Evolutionary conservation across 2,797 vertebrate species (phyloP), one percentile per base, ranked within the genome.

Genomic region (Moxostoma hubbsi): DNA sequence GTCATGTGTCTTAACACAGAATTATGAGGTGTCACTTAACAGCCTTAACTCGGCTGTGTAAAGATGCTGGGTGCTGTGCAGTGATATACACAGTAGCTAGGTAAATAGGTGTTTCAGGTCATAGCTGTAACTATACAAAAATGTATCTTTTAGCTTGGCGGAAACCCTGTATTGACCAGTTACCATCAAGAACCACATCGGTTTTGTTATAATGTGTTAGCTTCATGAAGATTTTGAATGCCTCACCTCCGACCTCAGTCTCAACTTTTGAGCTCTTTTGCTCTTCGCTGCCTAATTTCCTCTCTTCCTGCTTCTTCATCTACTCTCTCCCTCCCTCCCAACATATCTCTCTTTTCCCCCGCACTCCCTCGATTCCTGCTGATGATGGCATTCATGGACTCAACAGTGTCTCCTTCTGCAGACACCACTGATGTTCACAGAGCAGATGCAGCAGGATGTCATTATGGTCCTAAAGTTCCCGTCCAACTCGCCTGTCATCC

Each of bases 401-500:
- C 94, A 98, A 95, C 93, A 97, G 96, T 97, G 95, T 98, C 96
- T 98, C 95, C 96, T 97, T 94, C 96, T 96, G 92, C 97, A 99
- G 98, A 98, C 94, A 46, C 97, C 97, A 0, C 87, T 99, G 95
- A 99, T 98, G 97, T 99, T 99, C 89, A 99, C 97, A 85, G 98
- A 99, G 91, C 96, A 99, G 93, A 96, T 98, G 93, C 98, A 99
- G 89, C 98, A 98, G 90, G 98, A 99, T 5, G 98, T 99, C 64
- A 97, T 99, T 93, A 99, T 99, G 98, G 98, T 99, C 84, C 92
- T 99, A 4, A 99, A 99, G 94, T 99, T 99, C 87, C 98, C 98
- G 0, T 99, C 98, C 85, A 99, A 99, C 93, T 99, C 98, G 0
- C 97, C 97, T 0, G 96, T 99, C 82, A 93, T 96, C 16, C 96